Conservation (phyloP, 2,113 vertebrate species). For the Grantiella picta region DNA sequence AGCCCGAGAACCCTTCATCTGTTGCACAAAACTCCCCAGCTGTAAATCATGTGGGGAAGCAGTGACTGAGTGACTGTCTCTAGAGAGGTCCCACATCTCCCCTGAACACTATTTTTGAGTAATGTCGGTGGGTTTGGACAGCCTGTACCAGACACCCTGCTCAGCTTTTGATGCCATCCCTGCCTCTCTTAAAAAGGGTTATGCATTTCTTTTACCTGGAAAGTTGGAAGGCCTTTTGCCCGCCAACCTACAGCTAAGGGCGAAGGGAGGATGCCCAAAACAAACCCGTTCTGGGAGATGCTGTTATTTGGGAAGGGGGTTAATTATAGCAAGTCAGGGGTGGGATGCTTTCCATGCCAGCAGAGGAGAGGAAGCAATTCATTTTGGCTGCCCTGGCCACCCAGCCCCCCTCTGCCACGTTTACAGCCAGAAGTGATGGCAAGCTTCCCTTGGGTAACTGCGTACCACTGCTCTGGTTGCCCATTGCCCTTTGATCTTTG, state of each 20-base stretch:
- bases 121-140: rapidly evolving
- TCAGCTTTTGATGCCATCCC: background rate
- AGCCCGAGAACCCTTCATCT: rapidly evolving
- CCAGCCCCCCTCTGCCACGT: background rate
- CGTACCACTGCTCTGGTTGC: background rate
- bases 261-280: background rate
- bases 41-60: background rate
- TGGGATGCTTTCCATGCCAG: background rate
- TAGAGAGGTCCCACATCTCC: background rate
- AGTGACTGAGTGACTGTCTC: too few relatives aligned
- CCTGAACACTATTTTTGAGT: background rate
- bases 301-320: background rate
- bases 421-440: constrained; percentile 51
- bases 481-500: background rate
- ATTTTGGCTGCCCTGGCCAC: background rate
- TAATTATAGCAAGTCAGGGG: background rate
- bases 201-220: background rate
- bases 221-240: background rate
- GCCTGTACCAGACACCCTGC: background rate
- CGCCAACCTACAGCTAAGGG: background rate
- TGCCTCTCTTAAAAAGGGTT: background rate
- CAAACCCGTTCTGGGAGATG: background rate
- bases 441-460: background rate
- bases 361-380: background rate
- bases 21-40: background rate